Evolutionary conservation across 2,113 vertebrate species (phyloP).

Genomic region (Triplophysa dalaica): DNA sequence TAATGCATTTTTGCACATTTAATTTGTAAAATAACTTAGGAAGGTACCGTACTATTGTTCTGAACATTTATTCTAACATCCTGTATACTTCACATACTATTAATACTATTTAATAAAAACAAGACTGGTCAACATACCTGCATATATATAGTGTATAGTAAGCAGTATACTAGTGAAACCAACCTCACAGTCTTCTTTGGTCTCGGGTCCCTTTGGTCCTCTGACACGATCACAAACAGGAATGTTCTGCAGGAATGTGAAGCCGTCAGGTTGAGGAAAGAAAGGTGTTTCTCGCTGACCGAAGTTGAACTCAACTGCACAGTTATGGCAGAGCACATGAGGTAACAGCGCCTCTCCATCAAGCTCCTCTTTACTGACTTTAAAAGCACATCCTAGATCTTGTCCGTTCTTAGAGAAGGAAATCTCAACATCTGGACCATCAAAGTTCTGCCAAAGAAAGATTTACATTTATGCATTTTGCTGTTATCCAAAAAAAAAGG

Average conservation of each 20-base stretch:
- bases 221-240: constrained; percentile 82
- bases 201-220: constrained; percentile 88
- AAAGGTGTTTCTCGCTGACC: constrained; percentile 91
- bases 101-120: too few species aligned
- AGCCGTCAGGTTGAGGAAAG: constrained; percentile 84
- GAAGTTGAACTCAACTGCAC: constrained; percentile 97
- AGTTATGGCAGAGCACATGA: constrained; percentile 97
- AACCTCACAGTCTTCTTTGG: constrained; percentile 95
- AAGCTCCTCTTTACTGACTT: constrained; percentile 83
- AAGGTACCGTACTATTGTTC: too few species aligned
- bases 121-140: too few species aligned
- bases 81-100: too few species aligned
- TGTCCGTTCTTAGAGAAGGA: constrained; percentile 93
- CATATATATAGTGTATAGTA: not conserved
- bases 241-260: constrained; percentile 88
- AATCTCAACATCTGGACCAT: constrained; percentile 86
- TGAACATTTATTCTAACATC: too few species aligned
- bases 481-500: too few species aligned
- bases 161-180: not conserved
- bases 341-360: constrained; percentile 84
- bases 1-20: too few species aligned
- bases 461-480: too few species aligned
- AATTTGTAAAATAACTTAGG: too few species aligned
- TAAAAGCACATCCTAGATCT: constrained; percentile 88
- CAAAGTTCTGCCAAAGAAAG: constrained; percentile 82